Conservation (phyloP, 1,140 invertebrate species). For the Laupala kohalensis region DNA sequence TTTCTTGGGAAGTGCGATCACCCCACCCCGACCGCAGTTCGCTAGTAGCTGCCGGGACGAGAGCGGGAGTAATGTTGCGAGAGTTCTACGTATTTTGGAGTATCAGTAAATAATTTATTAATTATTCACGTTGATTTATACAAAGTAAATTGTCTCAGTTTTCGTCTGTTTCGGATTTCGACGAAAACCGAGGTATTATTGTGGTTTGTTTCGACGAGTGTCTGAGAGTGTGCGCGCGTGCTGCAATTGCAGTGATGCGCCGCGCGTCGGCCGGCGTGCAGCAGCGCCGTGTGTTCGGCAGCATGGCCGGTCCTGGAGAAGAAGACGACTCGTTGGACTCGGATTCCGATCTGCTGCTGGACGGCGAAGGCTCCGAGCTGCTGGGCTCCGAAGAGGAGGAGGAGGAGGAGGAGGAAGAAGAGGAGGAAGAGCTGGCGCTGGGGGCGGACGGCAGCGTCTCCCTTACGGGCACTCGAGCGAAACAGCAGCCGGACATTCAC, state of each 20-base stretch:
- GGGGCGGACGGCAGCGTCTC: neutral
- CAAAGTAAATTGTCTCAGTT: no score
- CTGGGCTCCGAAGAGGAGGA: constrained; percentile 13
- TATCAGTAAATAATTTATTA: no score
- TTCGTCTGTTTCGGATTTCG: no score
- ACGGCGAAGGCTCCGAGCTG: constrained; percentile 25
- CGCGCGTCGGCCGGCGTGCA: constrained; percentile 24
- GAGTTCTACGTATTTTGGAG: no score
- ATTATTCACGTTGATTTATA: no score
- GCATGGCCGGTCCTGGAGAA: constrained; percentile 33
- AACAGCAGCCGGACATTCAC: neutral
- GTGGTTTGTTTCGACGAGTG: neutral
- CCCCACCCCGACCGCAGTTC: no score
- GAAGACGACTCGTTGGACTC: constrained; percentile 30
- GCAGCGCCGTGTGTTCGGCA: constrained; percentile 34
- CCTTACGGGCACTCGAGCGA: neutral
- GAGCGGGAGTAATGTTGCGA: no score
- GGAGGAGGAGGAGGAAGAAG: constrained; percentile 5
- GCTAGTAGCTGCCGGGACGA: no score
- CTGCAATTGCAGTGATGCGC: constrained; percentile 15
- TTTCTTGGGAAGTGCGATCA: no score
- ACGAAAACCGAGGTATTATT: no score
- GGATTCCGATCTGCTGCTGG: constrained; percentile 36
- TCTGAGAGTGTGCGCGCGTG: constrained; percentile 13
- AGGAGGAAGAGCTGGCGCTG: constrained; percentile 4